Evolutionary conservation across 35 echinoderm and acorn worm species (phyloP), one percentile per base, ranked within the genome.

Genomic region (Eucidaris tribuloides): DNA sequence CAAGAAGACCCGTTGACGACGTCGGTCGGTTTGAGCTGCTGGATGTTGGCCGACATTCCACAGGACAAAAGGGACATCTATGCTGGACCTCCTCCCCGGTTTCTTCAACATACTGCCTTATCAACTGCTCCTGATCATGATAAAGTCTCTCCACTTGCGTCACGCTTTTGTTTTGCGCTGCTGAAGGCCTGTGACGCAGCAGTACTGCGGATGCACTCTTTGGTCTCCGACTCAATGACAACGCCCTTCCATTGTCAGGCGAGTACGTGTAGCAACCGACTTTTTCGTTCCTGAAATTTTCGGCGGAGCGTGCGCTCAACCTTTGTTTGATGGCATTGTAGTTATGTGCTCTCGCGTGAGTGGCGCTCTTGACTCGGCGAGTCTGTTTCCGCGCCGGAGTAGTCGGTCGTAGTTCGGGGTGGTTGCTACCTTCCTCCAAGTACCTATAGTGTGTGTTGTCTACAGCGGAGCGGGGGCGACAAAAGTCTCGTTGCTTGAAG

Each of bases 1-100:
- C 94, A 18, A 92, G 45, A 6, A 97, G 86, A 41, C 94, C 94
- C 11, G 94, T 97, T 40, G 94, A 97, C 27, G 94, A 97, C 2
- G 85, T 92, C 13, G 89, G 94, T 54, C 94, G 84, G 52, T 89
- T 77, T 22, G 85, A 81, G 45, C 94, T 97, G 62, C 94, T 97
- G 6, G 90, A 92, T 32, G 58, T 59, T 6, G 89, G 85, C 19
- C 85, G 57, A 85, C 89, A 92, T n/a, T 92, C 90, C 6, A 88
- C 89, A n/a, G 89, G 94, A 82, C 94, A 97, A 46, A 88, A 97
- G 9, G 85, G 76, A 83, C 94, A 97, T 34, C 25, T 45, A 18
- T 86, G 81, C 23, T 91, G 46, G n/a, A 76, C 71, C 36, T 70
- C 74, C 23, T 71, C 76, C 40, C 50, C 70, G 42, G 85, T 60